Evolutionary conservation across 2,888 invertebrate species (phyloP), one percentile per base, ranked within the genome.

Genomic region (Mythimna ferrago): DNA sequence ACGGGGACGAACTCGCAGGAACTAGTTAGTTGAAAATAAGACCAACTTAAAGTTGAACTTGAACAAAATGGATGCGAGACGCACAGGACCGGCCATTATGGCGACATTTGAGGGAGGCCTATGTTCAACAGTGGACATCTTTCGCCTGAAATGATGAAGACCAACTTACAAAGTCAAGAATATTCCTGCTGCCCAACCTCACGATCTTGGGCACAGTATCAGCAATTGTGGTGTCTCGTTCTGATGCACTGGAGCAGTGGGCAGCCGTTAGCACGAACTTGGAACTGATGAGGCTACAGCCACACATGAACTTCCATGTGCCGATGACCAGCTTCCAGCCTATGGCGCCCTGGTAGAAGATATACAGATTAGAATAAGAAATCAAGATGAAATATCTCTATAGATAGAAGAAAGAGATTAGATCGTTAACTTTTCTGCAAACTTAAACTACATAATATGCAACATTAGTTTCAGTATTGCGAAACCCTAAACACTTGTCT

Each of bases 211-310:
- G 94, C 0, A 75, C 71, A 2, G 80, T 73, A 56, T 91, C 90
- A 32, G 82, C 80, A n/a, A 93, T 76, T 2, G 81, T 78, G 1
- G 88, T 86, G 7, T 90, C 89, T 10, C 77, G 69, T 11, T 78
- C 51, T 14, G 85, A 84, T 32, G 89, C 87, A 32, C 74, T 86
- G 1, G 91, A 89, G 84, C 98, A 98, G 89, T 98, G 98, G 0
- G 97, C 98, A 1, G 98, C 98, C 1, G 98, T 97, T 48, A 98
- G 87, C 2, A 98, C 96, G 87, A 96, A 97, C 53, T 94, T 95
- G 21, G 97, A 93, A 66, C 97, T 97, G 71, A 98, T 97, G 6
- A 98, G 92, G 2, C 97, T 96, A 6, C 97, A 97, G 0, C 98
- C 98, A 87, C 98, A 98, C 83, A 92, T 91, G 81, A 94, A 94